Percentiles rank a stretch among this genome's conserved stretches.
Evolutionary conservation across 2,888 invertebrate genomes (phyloP).

Genomic region (Chaitophorus viminalis): DNA sequence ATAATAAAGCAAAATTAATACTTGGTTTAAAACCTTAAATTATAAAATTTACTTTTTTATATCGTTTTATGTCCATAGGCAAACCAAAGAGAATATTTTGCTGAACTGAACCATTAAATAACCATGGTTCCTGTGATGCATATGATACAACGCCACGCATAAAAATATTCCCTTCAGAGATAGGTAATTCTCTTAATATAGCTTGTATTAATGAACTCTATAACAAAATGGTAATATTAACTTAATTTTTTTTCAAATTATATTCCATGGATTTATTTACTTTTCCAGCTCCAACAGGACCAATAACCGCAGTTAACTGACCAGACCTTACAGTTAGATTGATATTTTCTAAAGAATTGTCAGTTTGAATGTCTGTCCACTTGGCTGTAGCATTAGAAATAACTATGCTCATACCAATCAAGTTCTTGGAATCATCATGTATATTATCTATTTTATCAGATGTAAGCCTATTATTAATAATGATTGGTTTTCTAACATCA

Average conservation of each 20-base stretch:
- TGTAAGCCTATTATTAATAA: neutral
- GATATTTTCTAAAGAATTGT: slow-evolving; percentile 71
- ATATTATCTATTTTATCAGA: neutral
- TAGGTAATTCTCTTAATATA: slow-evolving; percentile 80
- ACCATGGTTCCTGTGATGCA: slow-evolving; percentile 89
- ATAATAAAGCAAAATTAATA: slow-evolving; percentile 46
- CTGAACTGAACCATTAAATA: slow-evolving; percentile 83
- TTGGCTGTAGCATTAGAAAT: slow-evolving; percentile 68
- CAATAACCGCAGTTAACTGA: slow-evolving; percentile 77
- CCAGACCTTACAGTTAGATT: slow-evolving; percentile 71
- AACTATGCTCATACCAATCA: slow-evolving; percentile 68
- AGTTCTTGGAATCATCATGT: slow-evolving; percentile 1
- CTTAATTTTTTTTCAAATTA: neutral
- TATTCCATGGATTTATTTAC: slow-evolving; percentile 67
- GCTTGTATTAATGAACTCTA: slow-evolving; percentile 78
- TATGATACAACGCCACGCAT: slow-evolving; percentile 80
- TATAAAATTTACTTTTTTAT: slow-evolving; percentile 71
- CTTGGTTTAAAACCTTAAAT: neutral
- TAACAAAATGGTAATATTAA: slow-evolving; percentile 48
- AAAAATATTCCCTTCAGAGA: slow-evolving; percentile 74
- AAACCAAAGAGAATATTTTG: slow-evolving; percentile 94
- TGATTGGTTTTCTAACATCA: slow-evolving; percentile 45
- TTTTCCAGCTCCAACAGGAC: slow-evolving; percentile 82
- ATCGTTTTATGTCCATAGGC: slow-evolving; percentile 77
- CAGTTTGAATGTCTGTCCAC: slow-evolving; percentile 71